These are phyloP conservation scores for Caenorhabditis parvicauda DNA, from an alignment of 2,888 invertebrate genomes.

Conservation along the genomic window DNA sequence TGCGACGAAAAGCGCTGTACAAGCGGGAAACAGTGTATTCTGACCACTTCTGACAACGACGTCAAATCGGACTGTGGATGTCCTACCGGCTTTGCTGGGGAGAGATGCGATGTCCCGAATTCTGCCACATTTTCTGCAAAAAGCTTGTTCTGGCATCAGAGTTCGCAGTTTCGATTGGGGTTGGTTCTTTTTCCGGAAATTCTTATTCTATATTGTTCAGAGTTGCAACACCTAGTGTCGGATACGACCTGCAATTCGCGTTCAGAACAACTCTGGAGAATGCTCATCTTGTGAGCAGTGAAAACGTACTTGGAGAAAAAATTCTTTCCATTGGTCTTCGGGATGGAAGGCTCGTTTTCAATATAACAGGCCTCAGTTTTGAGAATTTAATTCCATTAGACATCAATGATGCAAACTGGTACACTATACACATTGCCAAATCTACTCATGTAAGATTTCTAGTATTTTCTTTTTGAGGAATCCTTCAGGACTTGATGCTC, in stretches of 20 bases:
- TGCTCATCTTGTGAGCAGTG: slow-evolving; percentile 51
- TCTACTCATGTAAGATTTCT: slow-evolving; percentile 15
- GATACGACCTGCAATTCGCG: slow-evolving; percentile 40
- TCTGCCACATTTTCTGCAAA: slow-evolving; percentile 42
- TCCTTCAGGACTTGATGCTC: slow-evolving; percentile 19
- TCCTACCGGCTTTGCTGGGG: slow-evolving; percentile 32
- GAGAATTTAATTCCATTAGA: slow-evolving; percentile 34
- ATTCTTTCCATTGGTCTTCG: slow-evolving; percentile 27
- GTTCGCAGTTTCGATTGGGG: slow-evolving; percentile 42
- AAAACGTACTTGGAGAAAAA: slow-evolving; percentile 49
- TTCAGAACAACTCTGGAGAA: slow-evolving; percentile 55
- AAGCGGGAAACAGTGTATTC: slow-evolving; percentile 19
- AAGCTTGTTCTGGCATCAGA: slow-evolving; percentile 48
- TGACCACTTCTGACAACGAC: slow-evolving; percentile 3
- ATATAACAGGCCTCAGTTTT: slow-evolving; percentile 30
- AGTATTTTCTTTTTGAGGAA: neutral
- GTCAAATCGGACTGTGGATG: slow-evolving; percentile 27
- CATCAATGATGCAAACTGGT: slow-evolving; percentile 57
- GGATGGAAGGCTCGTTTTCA: slow-evolving; percentile 38
- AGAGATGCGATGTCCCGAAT: slow-evolving; percentile 32
- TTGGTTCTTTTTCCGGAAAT: too few species aligned
- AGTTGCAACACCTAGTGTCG: slow-evolving; percentile 15
- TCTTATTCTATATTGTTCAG: too few species aligned
- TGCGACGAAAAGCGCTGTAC: slow-evolving; percentile 21
- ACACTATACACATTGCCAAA: slow-evolving; percentile 29